These are phyloP conservation scores for Cephus spinipes DNA, from an alignment of 2,888 invertebrate species.

Conservation along the genomic window DNA sequence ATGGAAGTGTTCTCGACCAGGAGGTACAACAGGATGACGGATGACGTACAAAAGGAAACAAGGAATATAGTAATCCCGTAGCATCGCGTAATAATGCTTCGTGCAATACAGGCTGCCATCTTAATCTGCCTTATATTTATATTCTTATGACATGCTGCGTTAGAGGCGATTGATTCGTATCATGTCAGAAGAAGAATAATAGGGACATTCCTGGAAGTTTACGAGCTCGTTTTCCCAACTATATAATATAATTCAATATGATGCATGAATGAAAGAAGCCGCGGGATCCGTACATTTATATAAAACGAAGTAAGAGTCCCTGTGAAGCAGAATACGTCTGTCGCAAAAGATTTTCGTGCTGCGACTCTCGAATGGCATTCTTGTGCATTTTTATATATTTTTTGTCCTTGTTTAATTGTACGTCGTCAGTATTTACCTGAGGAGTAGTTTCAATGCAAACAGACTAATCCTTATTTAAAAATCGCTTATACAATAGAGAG, in stretches of 20 bases:
- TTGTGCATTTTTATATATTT: not conserved
- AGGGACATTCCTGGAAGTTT: not conserved
- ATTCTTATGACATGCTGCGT: not conserved
- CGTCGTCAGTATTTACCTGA: not conserved
- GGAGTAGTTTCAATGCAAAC: not conserved
- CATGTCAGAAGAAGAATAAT: not conserved
- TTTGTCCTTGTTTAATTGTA: not conserved
- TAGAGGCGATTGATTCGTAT: not conserved
- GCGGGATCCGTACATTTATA: not conserved
- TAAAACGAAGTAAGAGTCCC: not conserved
- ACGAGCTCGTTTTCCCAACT: not conserved
- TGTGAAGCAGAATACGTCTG: not conserved
- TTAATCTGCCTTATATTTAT: not conserved
- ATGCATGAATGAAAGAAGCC: not conserved
- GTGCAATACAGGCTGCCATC: not conserved
- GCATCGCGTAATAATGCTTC: not conserved
- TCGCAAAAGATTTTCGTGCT: not conserved
- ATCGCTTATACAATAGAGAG: not conserved
- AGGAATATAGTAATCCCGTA: not conserved
- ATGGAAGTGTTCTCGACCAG: not conserved
- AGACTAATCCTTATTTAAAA: not conserved
- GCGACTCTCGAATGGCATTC: not conserved
- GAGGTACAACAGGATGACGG: not conserved
- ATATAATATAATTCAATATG: not conserved
- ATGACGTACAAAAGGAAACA: not conserved